Conservation (phyloP, 2,797 vertebrate species). For the Triplophysa yarkandensis region DNA sequence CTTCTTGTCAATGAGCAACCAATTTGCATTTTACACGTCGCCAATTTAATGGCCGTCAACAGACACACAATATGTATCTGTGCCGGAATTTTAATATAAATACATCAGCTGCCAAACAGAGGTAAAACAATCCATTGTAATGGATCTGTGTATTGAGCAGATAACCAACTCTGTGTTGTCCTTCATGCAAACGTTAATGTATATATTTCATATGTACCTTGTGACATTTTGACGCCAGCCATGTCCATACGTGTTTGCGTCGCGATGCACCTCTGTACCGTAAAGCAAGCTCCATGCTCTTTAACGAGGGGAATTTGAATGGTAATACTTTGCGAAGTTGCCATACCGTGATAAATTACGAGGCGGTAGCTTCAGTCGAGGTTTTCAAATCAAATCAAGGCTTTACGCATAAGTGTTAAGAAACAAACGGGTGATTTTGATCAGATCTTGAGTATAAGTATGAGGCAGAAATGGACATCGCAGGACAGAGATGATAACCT, state of each 20-base stretch:
- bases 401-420: no score
- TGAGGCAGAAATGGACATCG: no score
- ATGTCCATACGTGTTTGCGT: not conserved
- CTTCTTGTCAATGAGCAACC: conserved; percentile 38
- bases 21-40: conserved; percentile 28
- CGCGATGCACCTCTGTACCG: no score
- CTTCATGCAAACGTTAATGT: not conserved
- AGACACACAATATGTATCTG: not conserved
- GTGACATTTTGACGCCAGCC: not conserved
- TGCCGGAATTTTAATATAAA: not conserved
- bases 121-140: not conserved
- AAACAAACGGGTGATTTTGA: no score
- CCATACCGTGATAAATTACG: no score
- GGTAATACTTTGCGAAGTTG: no score
- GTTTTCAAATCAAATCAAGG: no score
- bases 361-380: no score
- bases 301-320: no score
- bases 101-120: not conserved
- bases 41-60: conserved; percentile 1
- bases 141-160: not conserved
- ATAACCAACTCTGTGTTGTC: not conserved
- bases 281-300: no score
- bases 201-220: not conserved
- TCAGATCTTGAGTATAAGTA: no score
- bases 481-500: not conserved